phyloP scores from a whole-genome alignment of 1,140 invertebrate genomes.

The Drosophila parvula region DNA sequence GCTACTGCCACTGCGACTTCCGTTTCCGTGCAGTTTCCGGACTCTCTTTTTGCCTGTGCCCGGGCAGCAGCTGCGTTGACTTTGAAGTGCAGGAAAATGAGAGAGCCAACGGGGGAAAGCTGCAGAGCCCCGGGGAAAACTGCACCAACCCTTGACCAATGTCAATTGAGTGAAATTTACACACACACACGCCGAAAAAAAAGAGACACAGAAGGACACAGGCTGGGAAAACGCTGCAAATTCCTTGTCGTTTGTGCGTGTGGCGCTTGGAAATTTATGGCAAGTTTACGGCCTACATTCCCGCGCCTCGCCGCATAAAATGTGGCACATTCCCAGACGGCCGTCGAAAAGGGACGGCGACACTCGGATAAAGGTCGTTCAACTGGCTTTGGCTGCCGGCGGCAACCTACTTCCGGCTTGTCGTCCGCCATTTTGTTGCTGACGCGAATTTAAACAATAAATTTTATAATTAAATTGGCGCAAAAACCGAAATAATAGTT shows the following conservation, averaged over 20 bases:
- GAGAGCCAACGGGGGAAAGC: slow-evolving; percentile 41
- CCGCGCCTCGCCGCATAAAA: slow-evolving; percentile 65
- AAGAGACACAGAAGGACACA: slow-evolving; percentile 10
- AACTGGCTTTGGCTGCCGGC: slow-evolving; percentile 65
- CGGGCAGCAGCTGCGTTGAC: slow-evolving; percentile 76
- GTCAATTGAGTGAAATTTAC: slow-evolving; percentile 81
- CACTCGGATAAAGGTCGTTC: slow-evolving; percentile 59
- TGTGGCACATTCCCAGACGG: slow-evolving; percentile 72
- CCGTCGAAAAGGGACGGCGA: slow-evolving; percentile 9
- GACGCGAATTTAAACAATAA: slow-evolving; percentile 73
- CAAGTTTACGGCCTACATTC: slow-evolving; percentile 69
- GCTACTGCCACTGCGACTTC: slow-evolving; percentile 74
- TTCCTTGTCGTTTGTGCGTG: slow-evolving; percentile 56
- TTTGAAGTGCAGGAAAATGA: slow-evolving; percentile 70
- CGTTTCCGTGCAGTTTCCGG: slow-evolving; percentile 80
- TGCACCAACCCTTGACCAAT: slow-evolving; percentile 36
- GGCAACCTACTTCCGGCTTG: slow-evolving; percentile 71
- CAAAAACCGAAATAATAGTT: slow-evolving; percentile 52
- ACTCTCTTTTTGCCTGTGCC: slow-evolving; percentile 48
- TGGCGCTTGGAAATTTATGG: slow-evolving; percentile 69
- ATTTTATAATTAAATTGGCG: slow-evolving; percentile 79
- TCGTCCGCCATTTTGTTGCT: slow-evolving; percentile 70
- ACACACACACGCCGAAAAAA: slow-evolving; percentile 20
- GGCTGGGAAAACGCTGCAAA: slow-evolving; percentile 44
- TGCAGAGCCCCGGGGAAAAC: slow-evolving; percentile 16